Conservation (phyloP, 2,113 vertebrate species). For the Danio rerio region DNA sequence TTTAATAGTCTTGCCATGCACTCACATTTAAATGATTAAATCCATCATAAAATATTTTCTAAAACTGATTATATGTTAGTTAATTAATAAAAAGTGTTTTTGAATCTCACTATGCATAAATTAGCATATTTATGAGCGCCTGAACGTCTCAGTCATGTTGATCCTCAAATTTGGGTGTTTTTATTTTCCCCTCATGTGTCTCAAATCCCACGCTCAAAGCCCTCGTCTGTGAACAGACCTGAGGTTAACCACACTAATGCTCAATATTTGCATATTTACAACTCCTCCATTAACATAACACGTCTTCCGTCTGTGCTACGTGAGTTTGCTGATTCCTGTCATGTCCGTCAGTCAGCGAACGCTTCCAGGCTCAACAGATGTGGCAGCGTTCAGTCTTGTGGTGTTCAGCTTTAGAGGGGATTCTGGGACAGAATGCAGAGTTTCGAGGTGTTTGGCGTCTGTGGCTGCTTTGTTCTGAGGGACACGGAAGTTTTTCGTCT, state of each 20-base stretch:
- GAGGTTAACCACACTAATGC: constrained; percentile 23
- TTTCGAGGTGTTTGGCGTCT: constrained; percentile 45
- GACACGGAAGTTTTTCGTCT: constrained; percentile 13
- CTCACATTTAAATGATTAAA: too few relatives aligned
- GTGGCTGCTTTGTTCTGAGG: constrained; percentile 43
- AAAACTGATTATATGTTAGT: too few relatives aligned
- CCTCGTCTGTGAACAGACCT: constrained; percentile 5
- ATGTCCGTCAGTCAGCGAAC: background rate
- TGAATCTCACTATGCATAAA: too few relatives aligned
- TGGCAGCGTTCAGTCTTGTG: constrained; percentile 19
- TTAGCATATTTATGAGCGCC: too few relatives aligned
- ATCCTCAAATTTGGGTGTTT: background rate
- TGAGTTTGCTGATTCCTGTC: too few relatives aligned
- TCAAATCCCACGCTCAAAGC: background rate
- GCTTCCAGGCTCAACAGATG: background rate
- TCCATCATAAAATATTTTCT: too few relatives aligned
- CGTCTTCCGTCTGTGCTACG: too few relatives aligned
- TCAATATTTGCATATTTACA: background rate
- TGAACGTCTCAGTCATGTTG: background rate
- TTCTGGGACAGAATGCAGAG: background rate
- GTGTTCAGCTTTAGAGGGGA: constrained; percentile 14
- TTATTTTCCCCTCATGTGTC: background rate
- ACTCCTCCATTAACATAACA: background rate
- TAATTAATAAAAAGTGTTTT: too few relatives aligned
- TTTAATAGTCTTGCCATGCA: too few relatives aligned